Percentiles rank a stretch among this genome's conserved stretches.
Evolutionary conservation across 2,797 vertebrate genomes (phyloP).

Genomic region (Natrix natrix): DNA sequence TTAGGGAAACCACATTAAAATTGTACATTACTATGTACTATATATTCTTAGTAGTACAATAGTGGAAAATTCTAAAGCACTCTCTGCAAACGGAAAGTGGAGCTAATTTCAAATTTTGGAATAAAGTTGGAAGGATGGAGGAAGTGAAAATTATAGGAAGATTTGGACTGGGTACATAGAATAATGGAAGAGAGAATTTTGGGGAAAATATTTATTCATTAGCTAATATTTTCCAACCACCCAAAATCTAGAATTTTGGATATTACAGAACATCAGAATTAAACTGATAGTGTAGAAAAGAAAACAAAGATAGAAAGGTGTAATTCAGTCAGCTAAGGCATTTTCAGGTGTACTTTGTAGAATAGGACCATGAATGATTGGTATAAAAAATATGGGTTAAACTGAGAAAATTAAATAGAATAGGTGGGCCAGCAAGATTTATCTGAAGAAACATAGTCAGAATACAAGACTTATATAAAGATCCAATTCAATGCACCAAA

Average conservation of each 20-base stretch:
- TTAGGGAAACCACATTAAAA: neutral
- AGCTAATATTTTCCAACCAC: neutral
- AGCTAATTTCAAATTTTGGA: neutral
- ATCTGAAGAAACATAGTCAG: neutral
- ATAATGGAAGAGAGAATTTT: neutral
- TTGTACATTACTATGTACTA: neutral
- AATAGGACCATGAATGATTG: neutral
- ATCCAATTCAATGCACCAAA: neutral
- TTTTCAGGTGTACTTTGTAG: neutral
- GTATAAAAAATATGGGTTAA: neutral
- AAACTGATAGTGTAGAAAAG: neutral
- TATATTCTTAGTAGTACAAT: neutral
- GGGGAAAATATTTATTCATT: neutral
- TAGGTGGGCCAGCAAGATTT: neutral
- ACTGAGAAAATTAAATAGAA: neutral
- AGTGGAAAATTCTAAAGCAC: neutral
- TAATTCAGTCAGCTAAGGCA: neutral
- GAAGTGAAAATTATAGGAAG: neutral
- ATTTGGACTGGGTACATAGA: neutral
- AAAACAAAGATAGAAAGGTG: neutral
- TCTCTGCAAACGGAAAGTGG: neutral
- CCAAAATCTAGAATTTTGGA: neutral
- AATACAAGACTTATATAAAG: neutral
- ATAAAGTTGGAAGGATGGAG: neutral
- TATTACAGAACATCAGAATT: neutral